phyloP scores from a whole-genome alignment of 2,797 vertebrate genomes.

The Phoebastria nigripes region DNA sequence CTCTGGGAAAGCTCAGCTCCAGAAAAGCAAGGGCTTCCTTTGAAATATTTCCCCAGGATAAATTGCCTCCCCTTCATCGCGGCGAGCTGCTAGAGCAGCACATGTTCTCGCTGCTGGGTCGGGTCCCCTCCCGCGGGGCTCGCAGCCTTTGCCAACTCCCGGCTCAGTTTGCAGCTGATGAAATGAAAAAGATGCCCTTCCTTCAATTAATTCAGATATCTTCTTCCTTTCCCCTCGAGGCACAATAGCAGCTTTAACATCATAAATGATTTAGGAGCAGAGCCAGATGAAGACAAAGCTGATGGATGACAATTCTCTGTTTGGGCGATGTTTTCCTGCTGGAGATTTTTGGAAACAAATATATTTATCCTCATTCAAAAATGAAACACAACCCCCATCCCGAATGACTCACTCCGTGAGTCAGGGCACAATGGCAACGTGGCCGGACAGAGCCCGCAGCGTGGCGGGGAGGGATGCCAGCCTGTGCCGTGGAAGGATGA shows the following conservation, averaged over 20 bases:
- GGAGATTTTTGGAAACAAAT: conserved; percentile 28
- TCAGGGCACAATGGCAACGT: not conserved
- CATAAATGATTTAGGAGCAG: not conserved
- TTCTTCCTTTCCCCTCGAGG: not conserved
- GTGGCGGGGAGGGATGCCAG: not conserved
- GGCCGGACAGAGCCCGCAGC: not conserved
- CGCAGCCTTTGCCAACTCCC: not conserved
- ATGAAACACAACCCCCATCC: not conserved
- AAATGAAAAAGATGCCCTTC: not conserved
- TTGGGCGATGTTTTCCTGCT: not conserved
- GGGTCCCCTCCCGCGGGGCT: not conserved
- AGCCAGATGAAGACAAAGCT: conserved; percentile 21
- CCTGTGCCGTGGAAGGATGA: not conserved
- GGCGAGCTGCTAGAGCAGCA: not conserved
- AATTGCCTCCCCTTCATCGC: not conserved
- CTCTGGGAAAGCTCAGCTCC: not conserved
- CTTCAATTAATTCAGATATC: not conserved
- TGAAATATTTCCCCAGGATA: not conserved
- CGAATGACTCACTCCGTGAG: not conserved
- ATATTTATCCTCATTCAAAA: not conserved
- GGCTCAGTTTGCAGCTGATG: not conserved
- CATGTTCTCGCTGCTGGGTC: not conserved
- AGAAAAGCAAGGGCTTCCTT: not conserved
- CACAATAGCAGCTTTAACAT: not conserved
- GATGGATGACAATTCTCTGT: not conserved